Conservation (phyloP, 2,888 invertebrate genomes). For the Drosophila paranaensis region DNA sequence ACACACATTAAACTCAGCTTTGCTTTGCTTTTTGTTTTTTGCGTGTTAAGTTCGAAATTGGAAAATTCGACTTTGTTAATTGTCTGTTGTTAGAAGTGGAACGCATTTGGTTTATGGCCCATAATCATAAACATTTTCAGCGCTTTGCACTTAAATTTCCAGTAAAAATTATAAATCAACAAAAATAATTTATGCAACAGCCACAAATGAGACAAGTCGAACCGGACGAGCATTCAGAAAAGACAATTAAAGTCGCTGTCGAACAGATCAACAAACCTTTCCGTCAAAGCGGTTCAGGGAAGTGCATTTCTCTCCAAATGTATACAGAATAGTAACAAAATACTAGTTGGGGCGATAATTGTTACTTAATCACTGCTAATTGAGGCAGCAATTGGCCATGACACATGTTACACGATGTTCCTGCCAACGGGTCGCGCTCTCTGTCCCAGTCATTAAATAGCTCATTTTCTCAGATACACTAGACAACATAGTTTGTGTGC, state of each 20-base stretch:
- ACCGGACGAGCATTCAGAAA: background rate
- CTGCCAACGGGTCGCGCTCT: background rate
- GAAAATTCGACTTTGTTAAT: background rate
- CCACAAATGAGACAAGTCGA: background rate
- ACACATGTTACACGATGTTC: slow-evolving; percentile 1
- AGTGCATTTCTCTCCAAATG: slow-evolving; percentile 5
- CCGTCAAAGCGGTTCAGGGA: background rate
- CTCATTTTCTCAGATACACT: slow-evolving; percentile 1
- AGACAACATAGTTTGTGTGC: background rate
- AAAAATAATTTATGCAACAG: background rate
- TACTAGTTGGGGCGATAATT: slow-evolving; percentile 47
- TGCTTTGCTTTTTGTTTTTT: background rate
- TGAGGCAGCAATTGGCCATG: slow-evolving; percentile 37
- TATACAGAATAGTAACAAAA: background rate
- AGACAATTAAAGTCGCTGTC: slow-evolving; percentile 28
- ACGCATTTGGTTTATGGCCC: slow-evolving; percentile 1
- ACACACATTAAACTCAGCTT: background rate
- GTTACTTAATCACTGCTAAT: slow-evolving; percentile 60
- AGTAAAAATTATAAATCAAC: slow-evolving; percentile 9
- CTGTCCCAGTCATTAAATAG: background rate
- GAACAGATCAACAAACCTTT: slow-evolving; percentile 4
- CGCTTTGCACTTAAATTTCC: too few relatives aligned
- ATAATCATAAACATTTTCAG: slow-evolving; percentile 1
- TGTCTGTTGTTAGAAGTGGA: slow-evolving; percentile 4
- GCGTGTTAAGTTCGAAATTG: slow-evolving; percentile 20